Conservation (phyloP, 2,797 vertebrate species). For the Phrynocephalus guinanensis region DNA sequence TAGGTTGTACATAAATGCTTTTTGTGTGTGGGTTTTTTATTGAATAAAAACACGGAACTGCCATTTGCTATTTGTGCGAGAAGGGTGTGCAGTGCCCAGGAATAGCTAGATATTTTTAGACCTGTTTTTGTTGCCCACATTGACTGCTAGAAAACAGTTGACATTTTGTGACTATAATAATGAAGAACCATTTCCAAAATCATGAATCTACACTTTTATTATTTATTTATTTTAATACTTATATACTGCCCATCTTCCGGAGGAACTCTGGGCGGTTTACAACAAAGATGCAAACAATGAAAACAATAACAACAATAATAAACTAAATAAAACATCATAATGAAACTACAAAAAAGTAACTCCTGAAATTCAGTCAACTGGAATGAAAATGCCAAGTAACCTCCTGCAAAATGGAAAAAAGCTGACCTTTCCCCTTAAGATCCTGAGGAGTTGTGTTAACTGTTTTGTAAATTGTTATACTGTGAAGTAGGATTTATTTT, state of each 20-base stretch:
- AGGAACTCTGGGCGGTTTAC: no score
- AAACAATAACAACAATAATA: no score
- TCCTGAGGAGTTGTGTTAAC: neutral
- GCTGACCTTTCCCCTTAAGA: neutral
- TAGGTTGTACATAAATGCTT: neutral
- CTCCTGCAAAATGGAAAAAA: neutral
- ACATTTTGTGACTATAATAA: neutral
- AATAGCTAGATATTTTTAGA: neutral
- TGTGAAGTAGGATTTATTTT: neutral
- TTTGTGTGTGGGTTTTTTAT: no score
- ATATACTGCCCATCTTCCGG: no score
- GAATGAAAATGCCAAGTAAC: neutral
- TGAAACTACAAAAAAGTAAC: no score
- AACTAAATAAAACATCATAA: no score
- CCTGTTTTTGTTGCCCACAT: neutral
- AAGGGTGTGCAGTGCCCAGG: neutral
- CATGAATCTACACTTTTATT: neutral
- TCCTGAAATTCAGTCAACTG: neutral
- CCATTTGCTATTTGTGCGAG: neutral
- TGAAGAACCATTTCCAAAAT: neutral
- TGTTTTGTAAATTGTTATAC: neutral
- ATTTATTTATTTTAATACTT: no score
- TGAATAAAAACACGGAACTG: no score
- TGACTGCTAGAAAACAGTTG: no score
- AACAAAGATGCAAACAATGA: no score